phyloP scores from a whole-genome alignment of 2,797 vertebrate genomes.

The Gymnoscopelus braueri region DNA sequence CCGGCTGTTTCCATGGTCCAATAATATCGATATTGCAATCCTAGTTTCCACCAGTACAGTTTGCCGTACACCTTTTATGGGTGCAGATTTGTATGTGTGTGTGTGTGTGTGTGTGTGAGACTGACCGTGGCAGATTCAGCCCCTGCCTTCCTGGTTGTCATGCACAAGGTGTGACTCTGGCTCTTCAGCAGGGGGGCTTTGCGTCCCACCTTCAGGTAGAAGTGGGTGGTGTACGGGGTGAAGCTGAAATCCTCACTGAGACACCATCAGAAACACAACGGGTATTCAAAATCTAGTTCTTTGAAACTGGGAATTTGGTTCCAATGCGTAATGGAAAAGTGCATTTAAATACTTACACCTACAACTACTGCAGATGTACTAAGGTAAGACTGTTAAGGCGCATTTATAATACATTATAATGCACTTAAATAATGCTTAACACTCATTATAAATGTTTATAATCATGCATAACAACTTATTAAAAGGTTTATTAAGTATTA shows the following conservation, averaged over 20 bases:
- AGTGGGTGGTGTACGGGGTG: constrained; percentile 94
- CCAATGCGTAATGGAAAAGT: no score
- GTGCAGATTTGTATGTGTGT: neutral
- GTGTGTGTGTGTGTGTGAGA: constrained; percentile 14
- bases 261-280: neutral
- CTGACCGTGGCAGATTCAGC: constrained; percentile 53
- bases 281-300: no score
- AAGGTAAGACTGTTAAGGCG: no score
- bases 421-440: no score
- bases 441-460: no score
- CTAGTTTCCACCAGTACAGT: neutral
- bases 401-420: no score
- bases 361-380: no score
- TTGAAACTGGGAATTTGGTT: no score
- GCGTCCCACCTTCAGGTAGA: constrained; percentile 90
- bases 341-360: no score
- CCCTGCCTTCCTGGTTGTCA: constrained; percentile 78
- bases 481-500: no score
- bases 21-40: neutral
- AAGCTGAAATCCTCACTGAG: constrained; percentile 95
- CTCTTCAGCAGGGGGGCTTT: constrained; percentile 87
- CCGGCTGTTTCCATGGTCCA: neutral
- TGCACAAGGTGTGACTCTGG: constrained; percentile 75
- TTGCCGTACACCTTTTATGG: neutral
- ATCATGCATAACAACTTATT: no score